Evolutionary conservation across 2,113 vertebrate genomes (phyloP).

Genomic region (Hemichromis elongatus): DNA sequence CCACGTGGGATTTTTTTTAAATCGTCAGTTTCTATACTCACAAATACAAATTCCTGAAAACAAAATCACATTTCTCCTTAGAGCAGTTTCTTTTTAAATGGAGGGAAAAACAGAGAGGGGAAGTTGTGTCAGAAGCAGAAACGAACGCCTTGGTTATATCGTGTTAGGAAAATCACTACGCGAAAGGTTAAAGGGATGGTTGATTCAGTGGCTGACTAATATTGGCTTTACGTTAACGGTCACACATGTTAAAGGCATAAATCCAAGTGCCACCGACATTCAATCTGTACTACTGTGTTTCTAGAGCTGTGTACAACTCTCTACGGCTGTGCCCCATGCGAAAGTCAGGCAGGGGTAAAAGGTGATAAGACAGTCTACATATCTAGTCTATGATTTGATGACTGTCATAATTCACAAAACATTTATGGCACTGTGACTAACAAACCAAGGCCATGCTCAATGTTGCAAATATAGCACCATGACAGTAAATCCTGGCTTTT

Average conservation of each 20-base stretch:
- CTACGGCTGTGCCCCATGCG: not conserved
- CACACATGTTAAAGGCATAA: not conserved
- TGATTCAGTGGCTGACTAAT: conserved; percentile 20
- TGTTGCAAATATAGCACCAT: not conserved
- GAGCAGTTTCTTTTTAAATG: not conserved
- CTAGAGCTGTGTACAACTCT: not conserved
- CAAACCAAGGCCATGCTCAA: not conserved
- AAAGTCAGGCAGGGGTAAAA: not conserved
- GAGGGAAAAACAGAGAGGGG: not conserved
- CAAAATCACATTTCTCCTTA: not conserved
- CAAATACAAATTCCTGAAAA: not conserved
- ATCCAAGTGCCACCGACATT: not conserved
- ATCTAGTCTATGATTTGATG: not conserved
- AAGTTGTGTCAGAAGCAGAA: not conserved
- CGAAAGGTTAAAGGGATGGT: conserved; percentile 31
- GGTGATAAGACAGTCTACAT: not conserved
- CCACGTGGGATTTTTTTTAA: not conserved
- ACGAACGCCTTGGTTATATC: not conserved
- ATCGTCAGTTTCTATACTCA: not conserved
- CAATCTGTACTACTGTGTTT: not conserved
- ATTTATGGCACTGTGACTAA: not conserved
- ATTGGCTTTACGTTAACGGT: conserved; percentile 15
- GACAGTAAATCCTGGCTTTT: not conserved
- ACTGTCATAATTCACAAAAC: not conserved
- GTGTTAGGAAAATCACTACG: not conserved